These are phyloP conservation scores for Melanostoma scalare DNA, from an alignment of 2,888 invertebrate species.

Conservation along the genomic window DNA sequence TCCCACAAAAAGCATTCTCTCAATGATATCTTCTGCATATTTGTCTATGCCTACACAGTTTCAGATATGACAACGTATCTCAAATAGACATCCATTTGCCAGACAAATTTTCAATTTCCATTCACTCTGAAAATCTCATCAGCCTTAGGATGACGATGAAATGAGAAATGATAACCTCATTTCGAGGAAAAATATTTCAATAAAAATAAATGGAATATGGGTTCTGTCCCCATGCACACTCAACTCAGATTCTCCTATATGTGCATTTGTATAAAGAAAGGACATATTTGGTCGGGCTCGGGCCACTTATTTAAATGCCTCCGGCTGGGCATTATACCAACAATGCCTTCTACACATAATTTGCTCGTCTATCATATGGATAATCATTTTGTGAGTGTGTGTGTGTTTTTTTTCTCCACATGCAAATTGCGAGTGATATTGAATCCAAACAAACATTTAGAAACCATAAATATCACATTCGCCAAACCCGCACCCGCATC, in stretches of 20 bases:
- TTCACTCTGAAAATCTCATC: conserved; percentile 45
- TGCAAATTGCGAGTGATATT: conserved; percentile 47
- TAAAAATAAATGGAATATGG: conserved; percentile 36
- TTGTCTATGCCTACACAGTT: not conserved
- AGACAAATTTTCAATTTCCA: conserved; percentile 34
- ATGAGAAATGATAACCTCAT: conserved; percentile 49
- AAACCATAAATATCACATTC: conserved; percentile 46
- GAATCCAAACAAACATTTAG: conserved; percentile 60
- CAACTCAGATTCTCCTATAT: not conserved
- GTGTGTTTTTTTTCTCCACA: not conserved
- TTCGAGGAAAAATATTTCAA: conserved; percentile 42
- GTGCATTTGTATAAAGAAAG: conserved; percentile 8
- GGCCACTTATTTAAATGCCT: conserved; percentile 26
- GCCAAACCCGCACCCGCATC: not conserved
- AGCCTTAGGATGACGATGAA: conserved; percentile 37
- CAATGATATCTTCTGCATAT: no score
- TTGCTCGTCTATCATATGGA: not conserved
- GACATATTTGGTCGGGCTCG: not conserved
- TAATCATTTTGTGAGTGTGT: not conserved
- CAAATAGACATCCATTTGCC: conserved; percentile 5
- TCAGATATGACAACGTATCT: conserved; percentile 7
- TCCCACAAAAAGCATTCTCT: no score
- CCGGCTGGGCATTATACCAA: conserved; percentile 24
- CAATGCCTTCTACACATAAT: conserved; percentile 18
- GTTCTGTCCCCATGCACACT: not conserved